Evolutionary conservation across 1,140 invertebrate species (phyloP).

Genomic region (Meloidogyne chitwoodi): DNA sequence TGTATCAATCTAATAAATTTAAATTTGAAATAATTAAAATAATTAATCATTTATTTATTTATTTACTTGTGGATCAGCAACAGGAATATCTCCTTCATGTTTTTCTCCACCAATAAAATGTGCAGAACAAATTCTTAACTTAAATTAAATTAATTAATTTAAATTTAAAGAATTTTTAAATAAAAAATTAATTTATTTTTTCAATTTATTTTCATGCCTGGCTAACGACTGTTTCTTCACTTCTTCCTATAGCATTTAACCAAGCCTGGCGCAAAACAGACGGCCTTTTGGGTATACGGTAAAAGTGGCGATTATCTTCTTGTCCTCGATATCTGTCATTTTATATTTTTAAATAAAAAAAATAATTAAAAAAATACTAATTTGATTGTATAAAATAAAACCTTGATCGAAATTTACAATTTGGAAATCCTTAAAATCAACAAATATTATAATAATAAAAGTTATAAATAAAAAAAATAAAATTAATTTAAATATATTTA

Average conservation of each 20-base stretch:
- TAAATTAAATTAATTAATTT: conserved; percentile 25
- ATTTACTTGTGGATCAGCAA: conserved; percentile 59
- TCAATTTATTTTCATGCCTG: conserved; percentile 48
- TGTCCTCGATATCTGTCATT: conserved; percentile 58
- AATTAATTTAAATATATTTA: conserved; percentile 4
- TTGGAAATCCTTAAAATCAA: conserved; percentile 58
- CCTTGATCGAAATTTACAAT: conserved; percentile 61
- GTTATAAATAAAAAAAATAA: too few species aligned
- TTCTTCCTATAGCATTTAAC: conserved; percentile 61
- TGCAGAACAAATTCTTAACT: conserved; percentile 61
- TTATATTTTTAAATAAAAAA: background rate
- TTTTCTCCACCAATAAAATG: conserved; percentile 61
- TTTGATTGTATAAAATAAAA: background rate
- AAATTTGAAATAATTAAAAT: conserved; percentile 16
- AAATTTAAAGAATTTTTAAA: background rate
- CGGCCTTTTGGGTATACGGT: conserved; percentile 61
- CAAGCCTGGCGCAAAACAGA: conserved; percentile 59
- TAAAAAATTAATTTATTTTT: background rate
- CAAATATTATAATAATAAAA: too few species aligned
- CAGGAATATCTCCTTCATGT: conserved; percentile 61
- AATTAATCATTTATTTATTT: background rate
- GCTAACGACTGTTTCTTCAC: conserved; percentile 62
- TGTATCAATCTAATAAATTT: conserved; percentile 50
- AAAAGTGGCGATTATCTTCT: conserved; percentile 62
- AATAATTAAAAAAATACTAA: background rate